These are phyloP conservation scores for Pristionchus maxplancki DNA, from an alignment of 2,888 invertebrate species.

Conservation along the genomic window DNA sequence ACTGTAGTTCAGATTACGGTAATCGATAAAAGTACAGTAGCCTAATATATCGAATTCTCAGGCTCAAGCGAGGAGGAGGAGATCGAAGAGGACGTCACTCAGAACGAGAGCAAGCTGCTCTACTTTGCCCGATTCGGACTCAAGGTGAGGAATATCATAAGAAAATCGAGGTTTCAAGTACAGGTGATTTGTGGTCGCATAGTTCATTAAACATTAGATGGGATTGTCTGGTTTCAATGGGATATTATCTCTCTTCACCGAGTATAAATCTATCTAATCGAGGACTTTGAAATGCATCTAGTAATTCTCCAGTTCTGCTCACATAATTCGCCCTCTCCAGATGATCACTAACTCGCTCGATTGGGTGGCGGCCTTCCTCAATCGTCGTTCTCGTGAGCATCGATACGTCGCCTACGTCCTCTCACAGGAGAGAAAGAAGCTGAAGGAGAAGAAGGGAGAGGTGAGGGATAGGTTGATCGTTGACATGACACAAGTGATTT, in stretches of 20 bases:
- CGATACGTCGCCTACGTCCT: constrained; percentile 93
- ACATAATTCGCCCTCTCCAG: background rate
- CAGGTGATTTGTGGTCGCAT: background rate
- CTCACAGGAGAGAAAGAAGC: constrained; percentile 88
- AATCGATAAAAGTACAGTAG: background rate
- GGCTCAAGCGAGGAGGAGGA: constrained; percentile 27
- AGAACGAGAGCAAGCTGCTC: constrained; percentile 40
- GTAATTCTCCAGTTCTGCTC: background rate
- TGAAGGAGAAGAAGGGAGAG: constrained; percentile 82
- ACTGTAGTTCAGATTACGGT: background rate
- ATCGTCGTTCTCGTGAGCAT: constrained; percentile 87
- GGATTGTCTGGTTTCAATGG: too few species aligned
- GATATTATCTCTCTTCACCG: too few species aligned
- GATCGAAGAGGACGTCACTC: background rate
- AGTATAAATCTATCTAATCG: background rate
- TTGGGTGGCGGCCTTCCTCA: constrained; percentile 40
- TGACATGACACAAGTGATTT: background rate
- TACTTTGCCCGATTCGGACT: constrained; percentile 36
- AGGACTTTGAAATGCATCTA: background rate
- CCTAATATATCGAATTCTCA: background rate
- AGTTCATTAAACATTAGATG: background rate
- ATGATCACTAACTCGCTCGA: constrained; percentile 37
- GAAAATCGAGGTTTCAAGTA: background rate
- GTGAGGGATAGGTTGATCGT: constrained; percentile 21
- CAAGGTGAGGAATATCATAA: constrained; percentile 19